These are phyloP conservation scores for Aspidoscelis tigris DNA, from an alignment of 2,113 vertebrate species.

Conservation along the genomic window DNA sequence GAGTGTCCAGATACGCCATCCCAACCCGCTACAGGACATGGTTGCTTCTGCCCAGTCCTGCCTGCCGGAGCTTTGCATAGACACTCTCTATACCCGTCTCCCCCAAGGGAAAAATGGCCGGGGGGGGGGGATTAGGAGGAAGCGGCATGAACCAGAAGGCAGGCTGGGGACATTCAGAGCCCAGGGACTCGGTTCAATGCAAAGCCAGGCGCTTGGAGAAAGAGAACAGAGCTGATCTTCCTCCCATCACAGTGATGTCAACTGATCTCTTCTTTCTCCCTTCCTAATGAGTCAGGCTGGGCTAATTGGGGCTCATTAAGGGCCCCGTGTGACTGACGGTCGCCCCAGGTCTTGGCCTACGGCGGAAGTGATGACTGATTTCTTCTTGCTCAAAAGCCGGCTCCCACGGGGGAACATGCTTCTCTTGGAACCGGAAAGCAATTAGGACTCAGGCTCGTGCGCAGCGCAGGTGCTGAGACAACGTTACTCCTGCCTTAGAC, in stretches of 20 bases:
- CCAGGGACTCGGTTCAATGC: not conserved
- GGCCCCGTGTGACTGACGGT: fast-evolving
- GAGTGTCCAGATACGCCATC: no score
- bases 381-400: fast-evolving
- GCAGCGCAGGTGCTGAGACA: fast-evolving
- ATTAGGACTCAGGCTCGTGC: not conserved
- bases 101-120: not conserved
- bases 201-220: slow-evolving; percentile 19
- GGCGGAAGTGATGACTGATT: not conserved
- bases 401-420: not conserved
- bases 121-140: not conserved
- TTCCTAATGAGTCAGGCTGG: not conserved
- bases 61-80: no score
- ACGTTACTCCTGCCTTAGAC: not conserved
- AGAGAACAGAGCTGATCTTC: not conserved
- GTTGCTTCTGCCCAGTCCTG: no score
- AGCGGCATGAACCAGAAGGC: not conserved
- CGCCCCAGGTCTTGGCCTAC: not conserved
- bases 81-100: no score
- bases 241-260: not conserved
- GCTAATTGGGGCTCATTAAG: not conserved
- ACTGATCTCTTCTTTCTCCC: not conserved
- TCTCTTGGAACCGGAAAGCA: not conserved
- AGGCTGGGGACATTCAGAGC: not conserved
- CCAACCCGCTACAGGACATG: no score